Evolutionary conservation across 1,140 invertebrate species (phyloP).

Genomic region (Tetraneura akinire): DNA sequence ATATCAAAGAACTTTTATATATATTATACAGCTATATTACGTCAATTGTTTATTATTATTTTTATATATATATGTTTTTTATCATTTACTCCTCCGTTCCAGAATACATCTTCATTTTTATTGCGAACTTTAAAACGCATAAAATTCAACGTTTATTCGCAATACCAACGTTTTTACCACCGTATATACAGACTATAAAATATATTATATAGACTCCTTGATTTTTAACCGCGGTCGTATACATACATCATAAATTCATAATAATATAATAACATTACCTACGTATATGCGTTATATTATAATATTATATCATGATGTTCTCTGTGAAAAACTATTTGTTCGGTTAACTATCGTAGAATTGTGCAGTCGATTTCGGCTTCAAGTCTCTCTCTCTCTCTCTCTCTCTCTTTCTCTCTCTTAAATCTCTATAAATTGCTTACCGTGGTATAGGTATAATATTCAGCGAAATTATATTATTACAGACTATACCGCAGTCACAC

Average conservation of each 20-base stretch:
- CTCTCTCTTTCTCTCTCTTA: too few relatives aligned
- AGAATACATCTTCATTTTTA: slow-evolving; percentile 21
- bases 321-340: not conserved
- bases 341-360: not conserved
- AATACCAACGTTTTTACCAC: slow-evolving; percentile 1
- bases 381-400: too few relatives aligned
- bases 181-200: slow-evolving; percentile 2
- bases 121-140: slow-evolving; percentile 20
- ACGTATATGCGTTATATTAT: too few relatives aligned
- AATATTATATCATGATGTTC: not conserved
- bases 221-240: slow-evolving; percentile 18
- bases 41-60: slow-evolving; percentile 12
- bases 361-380: too few relatives aligned
- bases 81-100: not conserved
- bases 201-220: slow-evolving; percentile 8
- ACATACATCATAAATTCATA: not conserved
- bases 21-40: slow-evolving; percentile 11
- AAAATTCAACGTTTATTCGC: not conserved
- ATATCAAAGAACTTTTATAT: too few relatives aligned
- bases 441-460: too few relatives aligned
- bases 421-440: too few relatives aligned
- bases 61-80: too few relatives aligned
- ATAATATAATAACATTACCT: too few relatives aligned
- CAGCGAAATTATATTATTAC: too few relatives aligned
- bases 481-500: too few relatives aligned